Evolutionary conservation across 2,797 vertebrate genomes (phyloP).

Genomic region (Novumbra hubbsi): DNA sequence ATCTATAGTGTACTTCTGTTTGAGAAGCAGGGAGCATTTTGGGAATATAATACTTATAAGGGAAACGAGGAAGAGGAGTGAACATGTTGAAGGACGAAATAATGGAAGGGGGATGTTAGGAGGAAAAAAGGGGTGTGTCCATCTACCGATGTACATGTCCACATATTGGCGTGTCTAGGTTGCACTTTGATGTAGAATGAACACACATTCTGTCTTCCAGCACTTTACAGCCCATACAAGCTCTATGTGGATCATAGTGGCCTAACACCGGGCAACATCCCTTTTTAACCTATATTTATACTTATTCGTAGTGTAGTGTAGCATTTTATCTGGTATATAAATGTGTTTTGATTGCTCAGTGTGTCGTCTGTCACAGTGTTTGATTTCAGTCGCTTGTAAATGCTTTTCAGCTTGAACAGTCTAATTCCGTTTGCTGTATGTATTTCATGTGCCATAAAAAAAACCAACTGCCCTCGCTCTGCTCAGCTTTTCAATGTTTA

Average conservation of each 20-base stretch:
- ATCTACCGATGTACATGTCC: neutral
- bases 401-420: neutral
- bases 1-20: too few relatives aligned
- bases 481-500: neutral
- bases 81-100: neutral
- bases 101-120: neutral
- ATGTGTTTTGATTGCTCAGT: conserved; percentile 19
- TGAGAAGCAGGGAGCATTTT: neutral
- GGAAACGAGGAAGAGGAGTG: neutral
- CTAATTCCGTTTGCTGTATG: neutral
- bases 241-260: neutral
- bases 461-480: too few relatives aligned
- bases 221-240: conserved; percentile 55
- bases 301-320: neutral
- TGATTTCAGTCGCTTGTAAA: neutral
- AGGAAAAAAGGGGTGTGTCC: conserved; percentile 2
- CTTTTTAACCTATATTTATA: neutral
- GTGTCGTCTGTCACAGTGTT: conserved; percentile 8
- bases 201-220: conserved; percentile 42
- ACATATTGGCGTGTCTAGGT: conserved; percentile 12
- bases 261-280: conserved; percentile 22
- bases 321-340: conserved; percentile 8
- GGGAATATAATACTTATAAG: neutral
- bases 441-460: neutral
- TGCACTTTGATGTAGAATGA: conserved; percentile 51